Evolutionary conservation across 2,113 vertebrate species (phyloP).

Genomic region (Apodemus speciosus): DNA sequence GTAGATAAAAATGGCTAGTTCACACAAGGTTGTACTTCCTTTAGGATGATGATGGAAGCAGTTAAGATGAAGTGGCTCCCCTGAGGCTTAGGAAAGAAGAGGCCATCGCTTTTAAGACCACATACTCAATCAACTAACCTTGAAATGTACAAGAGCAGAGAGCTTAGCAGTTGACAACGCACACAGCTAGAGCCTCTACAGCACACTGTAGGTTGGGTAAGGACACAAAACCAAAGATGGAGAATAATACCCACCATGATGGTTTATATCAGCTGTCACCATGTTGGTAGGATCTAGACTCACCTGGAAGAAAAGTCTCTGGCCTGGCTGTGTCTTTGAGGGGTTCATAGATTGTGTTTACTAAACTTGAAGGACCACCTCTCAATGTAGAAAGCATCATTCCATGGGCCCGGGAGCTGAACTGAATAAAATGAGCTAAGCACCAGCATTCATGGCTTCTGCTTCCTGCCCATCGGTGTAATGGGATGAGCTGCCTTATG

Average conservation of each 20-base stretch:
- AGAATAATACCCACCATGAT: background rate
- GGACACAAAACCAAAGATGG: background rate
- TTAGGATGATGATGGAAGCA: background rate
- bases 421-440: background rate
- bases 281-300: background rate
- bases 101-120: background rate
- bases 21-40: background rate
- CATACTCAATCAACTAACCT: background rate
- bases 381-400: background rate
- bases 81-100: background rate
- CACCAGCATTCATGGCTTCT: background rate
- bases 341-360: background rate
- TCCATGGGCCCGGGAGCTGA: background rate
- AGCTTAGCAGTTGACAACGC: background rate
- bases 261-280: background rate
- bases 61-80: background rate
- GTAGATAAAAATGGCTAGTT: background rate
- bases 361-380: background rate
- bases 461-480: background rate
- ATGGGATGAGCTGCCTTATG: no score
- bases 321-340: background rate
- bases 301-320: background rate
- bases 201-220: background rate
- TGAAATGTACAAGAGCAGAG: slow-evolving; percentile 4
- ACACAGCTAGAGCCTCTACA: background rate